These are phyloP conservation scores for Pecten maximus DNA, from an alignment of 2,888 invertebrate species.

Conservation along the genomic window DNA sequence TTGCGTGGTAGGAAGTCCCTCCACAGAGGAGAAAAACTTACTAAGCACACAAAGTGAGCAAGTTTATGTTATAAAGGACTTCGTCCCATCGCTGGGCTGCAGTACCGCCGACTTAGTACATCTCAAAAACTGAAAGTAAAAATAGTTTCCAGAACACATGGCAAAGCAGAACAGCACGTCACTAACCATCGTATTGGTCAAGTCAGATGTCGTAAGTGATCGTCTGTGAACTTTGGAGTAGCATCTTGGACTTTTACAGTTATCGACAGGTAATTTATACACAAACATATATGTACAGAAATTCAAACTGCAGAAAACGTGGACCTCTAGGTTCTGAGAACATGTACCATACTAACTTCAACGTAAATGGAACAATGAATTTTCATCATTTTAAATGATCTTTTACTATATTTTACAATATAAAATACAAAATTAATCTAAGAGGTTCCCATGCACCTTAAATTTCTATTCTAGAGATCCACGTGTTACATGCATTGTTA, in stretches of 20 bases:
- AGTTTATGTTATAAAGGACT: background rate
- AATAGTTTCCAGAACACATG: conserved; percentile 18
- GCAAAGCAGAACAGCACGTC: background rate
- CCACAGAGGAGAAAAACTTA: conserved; percentile 1
- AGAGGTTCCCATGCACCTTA: no score
- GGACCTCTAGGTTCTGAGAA: no score
- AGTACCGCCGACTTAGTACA: background rate
- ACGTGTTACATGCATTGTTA: no score
- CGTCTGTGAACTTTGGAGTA: background rate
- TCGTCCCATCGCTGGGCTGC: background rate
- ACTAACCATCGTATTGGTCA: background rate
- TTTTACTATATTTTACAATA: no score
- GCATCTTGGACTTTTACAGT: background rate
- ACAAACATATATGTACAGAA: background rate
- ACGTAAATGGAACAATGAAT: no score
- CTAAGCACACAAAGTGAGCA: background rate
- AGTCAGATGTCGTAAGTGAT: background rate
- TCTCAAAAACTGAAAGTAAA: conserved; percentile 35
- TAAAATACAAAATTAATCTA: no score
- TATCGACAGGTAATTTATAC: background rate
- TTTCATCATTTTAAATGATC: no score
- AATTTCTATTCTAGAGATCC: no score
- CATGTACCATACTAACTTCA: no score
- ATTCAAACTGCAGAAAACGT: background rate
- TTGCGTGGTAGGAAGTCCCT: conserved; percentile 24